Base-by-base conservation (phyloP, 2,113 vertebrate species). In the Mustela lutreola region DNA sequence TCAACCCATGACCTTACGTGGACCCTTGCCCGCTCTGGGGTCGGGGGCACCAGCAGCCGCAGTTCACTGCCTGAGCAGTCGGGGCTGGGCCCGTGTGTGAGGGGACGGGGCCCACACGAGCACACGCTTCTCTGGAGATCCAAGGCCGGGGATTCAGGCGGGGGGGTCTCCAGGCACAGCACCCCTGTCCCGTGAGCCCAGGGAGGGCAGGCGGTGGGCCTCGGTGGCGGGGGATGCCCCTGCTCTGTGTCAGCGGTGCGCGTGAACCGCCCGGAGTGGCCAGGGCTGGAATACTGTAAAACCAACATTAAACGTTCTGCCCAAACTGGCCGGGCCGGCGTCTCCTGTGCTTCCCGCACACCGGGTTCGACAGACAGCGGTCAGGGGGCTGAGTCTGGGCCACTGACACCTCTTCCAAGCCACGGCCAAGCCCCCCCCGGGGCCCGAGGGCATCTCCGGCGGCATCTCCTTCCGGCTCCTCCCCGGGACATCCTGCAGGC, bases 91-190 rank as follows among this genome's bases (percentile, higher is more conserved):
- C 83, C 53, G 14, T 1, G 15, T 0, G 42, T 2, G 12, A 65
- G 2, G 31, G 50, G 33, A 8, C 4, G 5, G 63, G 83, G 24
- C 31, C 4, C 9, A 10, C 11, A 11, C 7, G 19, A 33, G 45
- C 22, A 12, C 91, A 5, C 18, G 18, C 58, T 81, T 6, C 50
- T 65, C 56, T 18, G 3, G 45, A 31, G 39, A 19, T 0, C 3
- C 12, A 22, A 36, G 53, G 50, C 19, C 0, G 0, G 26, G n/a
- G 39, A 16, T 58, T 26, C 19, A 7, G 86, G 86, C 0, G 0
- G 70, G 63, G 84, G 84, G 28, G 14, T 18, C 45, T 26, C 56
- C 80, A 18, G 22, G 7, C 18, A 4, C 2, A 0, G 76, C 19
- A 56, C 16, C 1, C 31, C 21, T 0, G 0, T 0, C 22, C 22